phyloP scores from a whole-genome alignment of 2,113 vertebrate species.

The Arothron firmamentum region DNA sequence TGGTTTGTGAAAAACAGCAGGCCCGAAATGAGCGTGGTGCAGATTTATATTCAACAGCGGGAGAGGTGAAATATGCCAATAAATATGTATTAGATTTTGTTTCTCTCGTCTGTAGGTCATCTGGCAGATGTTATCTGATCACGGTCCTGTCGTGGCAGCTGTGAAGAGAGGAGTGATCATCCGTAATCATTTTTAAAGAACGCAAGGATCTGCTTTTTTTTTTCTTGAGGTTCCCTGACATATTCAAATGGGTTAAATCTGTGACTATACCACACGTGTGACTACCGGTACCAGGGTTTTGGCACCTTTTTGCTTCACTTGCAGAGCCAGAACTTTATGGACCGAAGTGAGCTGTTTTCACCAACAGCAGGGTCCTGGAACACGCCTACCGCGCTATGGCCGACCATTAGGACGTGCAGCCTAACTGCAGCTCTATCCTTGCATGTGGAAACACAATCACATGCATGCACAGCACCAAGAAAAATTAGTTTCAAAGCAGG shows the following conservation, averaged over 20 bases:
- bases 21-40: slow-evolving; percentile 25
- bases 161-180: slow-evolving; percentile 50
- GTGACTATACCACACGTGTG: too few species aligned
- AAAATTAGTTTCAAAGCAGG: slow-evolving; percentile 18
- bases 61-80: slow-evolving; percentile 63
- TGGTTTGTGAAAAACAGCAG: slow-evolving; percentile 7
- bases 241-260: too few species aligned
- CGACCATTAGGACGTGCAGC: slow-evolving; percentile 38
- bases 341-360: slow-evolving; percentile 36
- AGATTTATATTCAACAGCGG: slow-evolving; percentile 48
- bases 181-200: slow-evolving; percentile 25
- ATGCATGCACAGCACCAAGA: background rate
- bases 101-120: slow-evolving; percentile 55
- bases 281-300: too few species aligned
- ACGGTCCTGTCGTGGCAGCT: slow-evolving; percentile 50
- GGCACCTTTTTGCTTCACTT: background rate
- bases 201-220: background rate
- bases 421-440: slow-evolving; percentile 19
- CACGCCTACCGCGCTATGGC: slow-evolving; percentile 29
- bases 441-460: slow-evolving; percentile 6
- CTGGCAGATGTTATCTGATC: slow-evolving; percentile 50
- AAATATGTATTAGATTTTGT: slow-evolving; percentile 68
- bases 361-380: slow-evolving; percentile 39
- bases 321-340: slow-evolving; percentile 27
- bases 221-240: background rate